Evolutionary conservation across 2,113 vertebrate genomes (phyloP).

Genomic region (Thalassoma bifasciatum): DNA sequence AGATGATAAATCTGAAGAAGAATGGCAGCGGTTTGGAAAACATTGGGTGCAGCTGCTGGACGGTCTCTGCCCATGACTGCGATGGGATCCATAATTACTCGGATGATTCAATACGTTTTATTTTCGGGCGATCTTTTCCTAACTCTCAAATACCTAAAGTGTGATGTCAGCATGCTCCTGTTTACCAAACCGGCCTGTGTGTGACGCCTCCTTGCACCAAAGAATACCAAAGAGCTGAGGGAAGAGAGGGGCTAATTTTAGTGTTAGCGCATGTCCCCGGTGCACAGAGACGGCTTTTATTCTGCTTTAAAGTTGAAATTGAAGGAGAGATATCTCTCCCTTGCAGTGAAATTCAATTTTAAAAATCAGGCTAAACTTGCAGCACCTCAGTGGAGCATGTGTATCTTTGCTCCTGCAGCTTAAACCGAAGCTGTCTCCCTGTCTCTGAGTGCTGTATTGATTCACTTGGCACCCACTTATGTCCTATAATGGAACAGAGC

Average conservation of each 20-base stretch:
- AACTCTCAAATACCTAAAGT: conserved; percentile 29
- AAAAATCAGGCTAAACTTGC: conserved; percentile 5
- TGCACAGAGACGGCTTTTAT: background rate
- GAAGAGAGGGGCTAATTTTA: conserved; percentile 15
- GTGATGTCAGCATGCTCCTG: conserved; percentile 53
- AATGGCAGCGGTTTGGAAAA: background rate
- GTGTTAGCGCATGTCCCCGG: background rate
- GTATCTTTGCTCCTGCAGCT: conserved; percentile 19
- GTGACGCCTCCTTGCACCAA: conserved; percentile 7
- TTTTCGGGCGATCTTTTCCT: conserved; percentile 33
- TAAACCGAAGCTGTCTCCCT: conserved; percentile 27
- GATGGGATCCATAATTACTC: conserved; percentile 20
- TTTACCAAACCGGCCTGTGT: conserved; percentile 42
- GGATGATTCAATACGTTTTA: conserved; percentile 25
- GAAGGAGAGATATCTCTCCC: background rate
- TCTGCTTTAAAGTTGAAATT: background rate
- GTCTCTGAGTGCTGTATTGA: conserved; percentile 50
- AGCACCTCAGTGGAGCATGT: conserved; percentile 1
- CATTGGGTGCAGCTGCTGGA: background rate
- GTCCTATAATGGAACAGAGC: conserved; percentile 51
- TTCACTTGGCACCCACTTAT: conserved; percentile 59
- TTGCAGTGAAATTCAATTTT: conserved; percentile 17
- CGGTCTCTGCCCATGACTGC: background rate
- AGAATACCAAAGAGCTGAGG: conserved; percentile 25
- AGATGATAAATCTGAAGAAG: too few relatives aligned